phyloP scores from a whole-genome alignment of 2,888 invertebrate species.

The Dryobota labecula region DNA sequence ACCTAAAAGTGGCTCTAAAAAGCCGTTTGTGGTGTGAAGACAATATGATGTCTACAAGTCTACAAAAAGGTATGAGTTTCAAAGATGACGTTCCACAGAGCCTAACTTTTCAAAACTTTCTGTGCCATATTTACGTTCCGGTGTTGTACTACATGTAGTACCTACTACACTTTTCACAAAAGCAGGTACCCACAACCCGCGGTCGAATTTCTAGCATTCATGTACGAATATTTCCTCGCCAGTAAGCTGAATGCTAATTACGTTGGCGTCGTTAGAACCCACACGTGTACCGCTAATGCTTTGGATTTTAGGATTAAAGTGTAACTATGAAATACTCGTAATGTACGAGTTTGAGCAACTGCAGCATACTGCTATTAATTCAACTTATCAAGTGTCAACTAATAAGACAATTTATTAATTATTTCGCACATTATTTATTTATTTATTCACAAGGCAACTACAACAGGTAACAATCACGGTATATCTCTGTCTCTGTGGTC shows the following conservation, averaged over 20 bases:
- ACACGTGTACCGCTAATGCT: conserved; percentile 7
- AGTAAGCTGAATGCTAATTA: conserved; percentile 30
- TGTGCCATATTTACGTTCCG: not conserved
- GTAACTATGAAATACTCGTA: not conserved
- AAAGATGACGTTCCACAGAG: not conserved
- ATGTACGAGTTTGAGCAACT: not conserved
- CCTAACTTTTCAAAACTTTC: not conserved
- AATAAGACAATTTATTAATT: not conserved
- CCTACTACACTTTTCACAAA: not conserved
- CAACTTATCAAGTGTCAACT: not conserved
- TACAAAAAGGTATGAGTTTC: not conserved
- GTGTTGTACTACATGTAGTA: not conserved
- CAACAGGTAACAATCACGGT: too few relatives aligned
- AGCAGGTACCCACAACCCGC: not conserved
- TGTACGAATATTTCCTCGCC: conserved; percentile 27
- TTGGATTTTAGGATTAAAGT: conserved; percentile 11
- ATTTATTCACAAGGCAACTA: too few relatives aligned
- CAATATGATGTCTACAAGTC: too few relatives aligned
- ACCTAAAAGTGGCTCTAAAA: too few relatives aligned
- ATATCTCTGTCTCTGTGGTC: too few relatives aligned
- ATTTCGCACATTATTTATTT: too few relatives aligned
- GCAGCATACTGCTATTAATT: not conserved
- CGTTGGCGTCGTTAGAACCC: conserved; percentile 25
- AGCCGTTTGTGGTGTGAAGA: too few relatives aligned
- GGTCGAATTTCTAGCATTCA: conserved; percentile 29